Evolutionary conservation across 2,797 vertebrate genomes (phyloP).

Genomic region (Adelosebastes latens): DNA sequence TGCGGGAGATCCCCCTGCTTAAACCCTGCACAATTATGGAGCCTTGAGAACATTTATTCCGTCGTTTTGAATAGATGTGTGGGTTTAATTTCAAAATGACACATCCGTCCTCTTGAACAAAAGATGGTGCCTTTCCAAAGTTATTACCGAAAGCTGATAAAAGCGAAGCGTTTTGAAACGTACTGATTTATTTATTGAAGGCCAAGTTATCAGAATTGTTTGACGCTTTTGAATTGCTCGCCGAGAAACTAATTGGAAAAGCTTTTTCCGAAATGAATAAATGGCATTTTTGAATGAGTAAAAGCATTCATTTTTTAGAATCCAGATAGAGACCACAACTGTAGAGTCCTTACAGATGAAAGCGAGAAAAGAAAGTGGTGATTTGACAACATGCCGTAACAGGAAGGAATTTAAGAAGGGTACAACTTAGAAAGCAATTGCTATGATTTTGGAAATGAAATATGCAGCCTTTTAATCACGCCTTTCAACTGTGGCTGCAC

Average conservation of each 20-base stretch:
- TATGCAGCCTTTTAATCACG: conserved; percentile 44
- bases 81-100: conserved; percentile 32
- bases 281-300: background rate
- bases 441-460: conserved; percentile 71
- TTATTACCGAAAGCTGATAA: conserved; percentile 25
- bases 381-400: conserved; percentile 68
- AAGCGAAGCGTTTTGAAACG: background rate
- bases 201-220: conserved; percentile 6
- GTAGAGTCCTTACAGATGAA: conserved; percentile 39
- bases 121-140: conserved; percentile 3
- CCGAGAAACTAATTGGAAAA: conserved; percentile 35
- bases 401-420: conserved; percentile 53
- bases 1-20: conserved; percentile 15
- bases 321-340: conserved; percentile 26
- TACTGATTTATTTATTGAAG: background rate
- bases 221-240: background rate
- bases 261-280: background rate
- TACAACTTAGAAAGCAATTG: conserved; percentile 48
- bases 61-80: background rate
- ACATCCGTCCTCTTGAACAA: conserved; percentile 1
- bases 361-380: conserved; percentile 24
- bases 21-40: conserved; percentile 11
- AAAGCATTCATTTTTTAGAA: background rate
- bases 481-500: conserved; percentile 20
- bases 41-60: conserved; percentile 22